These are phyloP conservation scores for Ramphastos sulfuratus DNA, from an alignment of 2,113 vertebrate species.

Conservation along the genomic window DNA sequence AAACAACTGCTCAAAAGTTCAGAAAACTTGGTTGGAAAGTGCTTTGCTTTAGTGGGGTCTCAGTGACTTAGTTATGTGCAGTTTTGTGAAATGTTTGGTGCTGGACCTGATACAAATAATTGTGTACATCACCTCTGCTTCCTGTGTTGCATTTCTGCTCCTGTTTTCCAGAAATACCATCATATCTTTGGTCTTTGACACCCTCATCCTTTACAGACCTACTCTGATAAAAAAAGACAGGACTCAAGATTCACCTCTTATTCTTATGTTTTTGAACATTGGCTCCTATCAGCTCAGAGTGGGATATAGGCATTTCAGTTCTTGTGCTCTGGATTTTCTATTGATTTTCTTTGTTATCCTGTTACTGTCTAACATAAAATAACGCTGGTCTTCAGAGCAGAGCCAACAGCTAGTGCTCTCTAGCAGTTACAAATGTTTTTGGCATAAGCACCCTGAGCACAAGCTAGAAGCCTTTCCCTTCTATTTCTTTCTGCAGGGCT, in stretches of 20 bases:
- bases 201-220: background rate
- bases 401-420: background rate
- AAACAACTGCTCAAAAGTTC: background rate
- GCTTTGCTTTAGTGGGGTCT: background rate
- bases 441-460: rapidly evolving
- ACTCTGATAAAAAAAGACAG: background rate
- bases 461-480: background rate
- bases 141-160: background rate
- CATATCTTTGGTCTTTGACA: background rate
- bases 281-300: background rate
- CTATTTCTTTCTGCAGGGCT: background rate
- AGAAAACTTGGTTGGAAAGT: background rate
- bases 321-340: background rate
- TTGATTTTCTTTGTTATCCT: background rate
- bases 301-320: background rate
- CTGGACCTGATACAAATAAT: background rate
- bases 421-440: background rate
- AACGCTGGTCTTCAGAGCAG: background rate
- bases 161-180: background rate
- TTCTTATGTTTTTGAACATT: background rate
- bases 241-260: background rate
- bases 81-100: background rate
- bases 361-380: background rate
- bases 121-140: background rate
- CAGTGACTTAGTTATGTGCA: background rate